Conservation (phyloP, 2,888 invertebrate genomes). For the Neoaliturus tenellus region DNA sequence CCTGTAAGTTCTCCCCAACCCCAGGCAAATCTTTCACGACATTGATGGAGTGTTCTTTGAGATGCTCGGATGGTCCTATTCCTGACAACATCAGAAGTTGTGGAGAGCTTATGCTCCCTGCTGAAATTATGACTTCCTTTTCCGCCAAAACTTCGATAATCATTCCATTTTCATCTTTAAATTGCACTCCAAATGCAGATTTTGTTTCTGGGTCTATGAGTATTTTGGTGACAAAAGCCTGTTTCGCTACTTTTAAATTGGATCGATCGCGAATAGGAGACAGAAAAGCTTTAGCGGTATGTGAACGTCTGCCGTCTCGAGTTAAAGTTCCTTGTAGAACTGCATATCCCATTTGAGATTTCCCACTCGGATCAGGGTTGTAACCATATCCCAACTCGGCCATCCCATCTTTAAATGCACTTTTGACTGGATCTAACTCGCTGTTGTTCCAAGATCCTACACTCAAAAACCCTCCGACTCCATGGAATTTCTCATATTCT, state of each 20-base stretch:
- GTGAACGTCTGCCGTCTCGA: conserved; percentile 60
- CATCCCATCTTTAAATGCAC: conserved; percentile 63
- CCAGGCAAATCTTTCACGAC: conserved; percentile 76
- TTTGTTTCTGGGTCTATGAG: conserved; percentile 74
- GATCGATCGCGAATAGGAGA: conserved; percentile 63
- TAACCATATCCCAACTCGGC: conserved; percentile 61
- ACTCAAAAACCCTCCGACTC: conserved; percentile 65
- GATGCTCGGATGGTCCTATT: conserved; percentile 78
- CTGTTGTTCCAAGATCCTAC: conserved; percentile 63
- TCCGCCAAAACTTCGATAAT: conserved; percentile 74
- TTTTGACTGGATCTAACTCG: conserved; percentile 55
- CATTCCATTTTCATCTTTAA: conserved; percentile 72
- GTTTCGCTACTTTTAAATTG: conserved; percentile 77
- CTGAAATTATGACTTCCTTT: conserved; percentile 84
- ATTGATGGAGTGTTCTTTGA: conserved; percentile 74
- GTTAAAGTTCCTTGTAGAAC: conserved; percentile 60
- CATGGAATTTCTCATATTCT: conserved; percentile 61
- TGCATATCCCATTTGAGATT: conserved; percentile 59
- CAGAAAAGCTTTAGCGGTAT: conserved; percentile 64
- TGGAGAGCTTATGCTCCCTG: conserved; percentile 87
- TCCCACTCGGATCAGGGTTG: conserved; percentile 62
- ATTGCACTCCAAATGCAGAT: conserved; percentile 76
- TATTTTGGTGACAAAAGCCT: conserved; percentile 75
- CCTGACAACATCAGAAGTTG: conserved; percentile 91
- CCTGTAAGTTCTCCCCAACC: conserved; percentile 60